Percentiles rank a stretch among this genome's conserved stretches.
phyloP scores from a whole-genome alignment of 2,113 vertebrate species.

The Oncorhynchus tshawytscha region DNA sequence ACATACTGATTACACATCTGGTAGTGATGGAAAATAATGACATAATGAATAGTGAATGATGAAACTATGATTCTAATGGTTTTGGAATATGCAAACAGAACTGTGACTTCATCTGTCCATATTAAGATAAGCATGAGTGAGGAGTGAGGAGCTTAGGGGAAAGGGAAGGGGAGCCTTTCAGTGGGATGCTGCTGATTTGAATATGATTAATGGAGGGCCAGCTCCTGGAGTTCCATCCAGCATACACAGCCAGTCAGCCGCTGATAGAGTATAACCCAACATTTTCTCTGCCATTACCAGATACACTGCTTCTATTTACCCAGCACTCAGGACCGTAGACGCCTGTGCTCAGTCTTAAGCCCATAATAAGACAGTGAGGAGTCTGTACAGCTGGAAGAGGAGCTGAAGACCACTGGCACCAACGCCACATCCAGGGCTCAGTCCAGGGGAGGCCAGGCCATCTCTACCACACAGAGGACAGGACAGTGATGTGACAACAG shows the following conservation, averaged over 20 bases:
- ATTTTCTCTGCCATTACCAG: slow-evolving; percentile 48
- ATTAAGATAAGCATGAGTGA: slow-evolving; percentile 60
- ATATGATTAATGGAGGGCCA: slow-evolving; percentile 70
- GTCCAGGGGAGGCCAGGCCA: background rate
- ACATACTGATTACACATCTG: slow-evolving; percentile 32
- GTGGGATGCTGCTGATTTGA: slow-evolving; percentile 65
- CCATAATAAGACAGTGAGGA: slow-evolving; percentile 3
- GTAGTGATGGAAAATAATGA: slow-evolving; percentile 28
- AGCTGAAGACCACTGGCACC: slow-evolving; percentile 3
- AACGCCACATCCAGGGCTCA: background rate
- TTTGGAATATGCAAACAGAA: slow-evolving; percentile 45
- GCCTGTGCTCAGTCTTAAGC: slow-evolving; percentile 29
- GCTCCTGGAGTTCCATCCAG: slow-evolving; percentile 62
- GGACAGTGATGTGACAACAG: slow-evolving; percentile 28
- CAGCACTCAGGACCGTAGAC: slow-evolving; percentile 32
- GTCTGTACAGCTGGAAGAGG: slow-evolving; percentile 17
- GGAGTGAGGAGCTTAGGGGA: slow-evolving; percentile 36
- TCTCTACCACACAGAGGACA: background rate
- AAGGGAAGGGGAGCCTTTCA: slow-evolving; percentile 35
- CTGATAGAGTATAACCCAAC: slow-evolving; percentile 41
- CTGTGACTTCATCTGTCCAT: slow-evolving; percentile 62
- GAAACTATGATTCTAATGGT: slow-evolving; percentile 40
- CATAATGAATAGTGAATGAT: slow-evolving; percentile 34
- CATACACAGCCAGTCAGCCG: slow-evolving; percentile 26
- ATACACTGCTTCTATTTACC: slow-evolving; percentile 41